Conservation (phyloP, 2,888 invertebrate species). For the Drosophila borborema region DNA sequence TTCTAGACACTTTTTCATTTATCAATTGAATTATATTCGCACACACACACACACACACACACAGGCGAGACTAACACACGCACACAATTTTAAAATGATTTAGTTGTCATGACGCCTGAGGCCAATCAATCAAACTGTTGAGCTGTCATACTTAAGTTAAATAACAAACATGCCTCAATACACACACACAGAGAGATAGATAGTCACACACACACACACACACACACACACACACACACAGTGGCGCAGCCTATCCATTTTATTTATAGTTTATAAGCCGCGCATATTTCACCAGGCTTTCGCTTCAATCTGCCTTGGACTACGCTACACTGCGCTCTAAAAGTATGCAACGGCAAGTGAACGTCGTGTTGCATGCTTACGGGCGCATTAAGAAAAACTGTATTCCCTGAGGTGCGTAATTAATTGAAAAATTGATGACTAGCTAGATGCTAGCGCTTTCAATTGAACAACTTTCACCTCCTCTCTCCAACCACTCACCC, state of each 20-base stretch:
- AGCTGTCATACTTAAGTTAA: slow-evolving; percentile 34
- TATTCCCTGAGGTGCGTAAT: not conserved
- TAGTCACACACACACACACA: not conserved
- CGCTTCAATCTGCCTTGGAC: not conserved
- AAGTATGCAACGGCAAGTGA: slow-evolving; percentile 16
- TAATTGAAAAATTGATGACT: slow-evolving; percentile 10
- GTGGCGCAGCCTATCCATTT: not conserved
- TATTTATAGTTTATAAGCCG: slow-evolving; percentile 18
- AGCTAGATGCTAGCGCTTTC: not conserved
- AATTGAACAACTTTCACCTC: slow-evolving; percentile 1
- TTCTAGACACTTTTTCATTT: slow-evolving; percentile 62
- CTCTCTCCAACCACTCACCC: not conserved
- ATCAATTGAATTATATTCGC: slow-evolving; percentile 60
- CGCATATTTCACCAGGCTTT: slow-evolving; percentile 8
- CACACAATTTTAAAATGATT: slow-evolving; percentile 59
- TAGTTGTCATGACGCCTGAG: slow-evolving; percentile 59
- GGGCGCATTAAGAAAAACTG: not conserved
- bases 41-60: slow-evolving; percentile 17
- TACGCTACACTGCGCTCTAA: slow-evolving; percentile 3
- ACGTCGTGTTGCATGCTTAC: not conserved
- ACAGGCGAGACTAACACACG: not conserved
- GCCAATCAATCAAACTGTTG: slow-evolving; percentile 50
- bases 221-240: not conserved
- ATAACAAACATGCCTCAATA: slow-evolving; percentile 19
- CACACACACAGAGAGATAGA: not conserved